Evolutionary conservation across 2,113 vertebrate species (phyloP).

Genomic region (Mormoops blainvillei): DNA sequence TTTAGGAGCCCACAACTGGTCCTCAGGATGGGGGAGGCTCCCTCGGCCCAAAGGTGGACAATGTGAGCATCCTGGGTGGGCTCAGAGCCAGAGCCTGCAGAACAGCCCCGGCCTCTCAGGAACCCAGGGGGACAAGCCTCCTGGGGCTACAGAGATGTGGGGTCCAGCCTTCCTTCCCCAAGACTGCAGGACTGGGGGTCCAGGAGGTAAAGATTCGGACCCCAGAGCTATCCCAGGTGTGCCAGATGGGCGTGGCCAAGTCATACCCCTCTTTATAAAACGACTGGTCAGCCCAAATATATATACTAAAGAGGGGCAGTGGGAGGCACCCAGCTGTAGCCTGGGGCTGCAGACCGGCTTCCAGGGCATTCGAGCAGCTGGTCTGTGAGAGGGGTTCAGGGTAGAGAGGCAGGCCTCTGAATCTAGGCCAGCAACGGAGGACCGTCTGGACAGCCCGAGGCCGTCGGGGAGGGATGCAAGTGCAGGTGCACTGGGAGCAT

Average conservation of each 20-base stretch:
- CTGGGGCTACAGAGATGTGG: neutral
- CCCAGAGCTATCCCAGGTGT: neutral
- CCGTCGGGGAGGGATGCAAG: neutral
- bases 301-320: neutral
- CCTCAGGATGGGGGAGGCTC: neutral
- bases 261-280: neutral
- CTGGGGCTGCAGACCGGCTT: neutral
- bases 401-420: neutral
- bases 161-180: neutral
- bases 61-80: neutral
- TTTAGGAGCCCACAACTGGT: neutral
- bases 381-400: neutral
- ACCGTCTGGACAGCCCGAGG: neutral
- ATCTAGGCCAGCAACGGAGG: constrained; percentile 23
- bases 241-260: neutral
- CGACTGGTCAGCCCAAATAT: neutral
- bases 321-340: neutral
- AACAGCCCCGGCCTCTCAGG: neutral
- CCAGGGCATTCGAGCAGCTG: neutral
- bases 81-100: neutral
- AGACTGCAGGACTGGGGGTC: too few relatives aligned
- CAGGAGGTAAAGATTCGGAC: neutral
- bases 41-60: neutral
- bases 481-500: constrained; percentile 23
- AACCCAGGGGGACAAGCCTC: neutral